Evolutionary conservation across 2,888 invertebrate genomes (phyloP).

Genomic region (Lumbricus terrestris): DNA sequence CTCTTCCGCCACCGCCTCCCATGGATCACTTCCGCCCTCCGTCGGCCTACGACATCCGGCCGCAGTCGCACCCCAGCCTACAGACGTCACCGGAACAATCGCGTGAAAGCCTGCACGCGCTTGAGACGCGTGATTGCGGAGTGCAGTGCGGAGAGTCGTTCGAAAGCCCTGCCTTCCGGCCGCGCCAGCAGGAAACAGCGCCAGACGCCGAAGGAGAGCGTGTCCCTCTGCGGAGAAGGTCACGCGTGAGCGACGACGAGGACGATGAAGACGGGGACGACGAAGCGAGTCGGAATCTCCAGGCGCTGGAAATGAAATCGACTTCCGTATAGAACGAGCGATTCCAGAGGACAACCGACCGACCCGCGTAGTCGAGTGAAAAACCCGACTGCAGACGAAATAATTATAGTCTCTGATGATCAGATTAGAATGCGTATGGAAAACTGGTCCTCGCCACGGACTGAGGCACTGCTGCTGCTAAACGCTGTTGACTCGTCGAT

Average conservation of each 20-base stretch:
- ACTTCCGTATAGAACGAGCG: neutral
- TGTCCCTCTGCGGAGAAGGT: neutral
- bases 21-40: neutral
- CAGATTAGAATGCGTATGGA: neutral
- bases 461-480: neutral
- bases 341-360: neutral
- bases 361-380: neutral
- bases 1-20: neutral
- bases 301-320: neutral
- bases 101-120: neutral
- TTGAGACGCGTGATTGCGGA: constrained; percentile 23
- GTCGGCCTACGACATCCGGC: neutral
- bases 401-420: neutral
- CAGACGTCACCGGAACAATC: neutral
- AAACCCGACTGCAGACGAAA: constrained; percentile 6
- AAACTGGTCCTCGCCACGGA: neutral
- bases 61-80: neutral
- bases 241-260: neutral
- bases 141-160: constrained; percentile 25
- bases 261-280: neutral
- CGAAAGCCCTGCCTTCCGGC: neutral
- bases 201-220: neutral
- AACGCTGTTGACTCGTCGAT: neutral
- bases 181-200: neutral
- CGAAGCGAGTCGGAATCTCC: neutral